Conservation (phyloP, 1,140 invertebrate species). For the Drosophila guanche region DNA sequence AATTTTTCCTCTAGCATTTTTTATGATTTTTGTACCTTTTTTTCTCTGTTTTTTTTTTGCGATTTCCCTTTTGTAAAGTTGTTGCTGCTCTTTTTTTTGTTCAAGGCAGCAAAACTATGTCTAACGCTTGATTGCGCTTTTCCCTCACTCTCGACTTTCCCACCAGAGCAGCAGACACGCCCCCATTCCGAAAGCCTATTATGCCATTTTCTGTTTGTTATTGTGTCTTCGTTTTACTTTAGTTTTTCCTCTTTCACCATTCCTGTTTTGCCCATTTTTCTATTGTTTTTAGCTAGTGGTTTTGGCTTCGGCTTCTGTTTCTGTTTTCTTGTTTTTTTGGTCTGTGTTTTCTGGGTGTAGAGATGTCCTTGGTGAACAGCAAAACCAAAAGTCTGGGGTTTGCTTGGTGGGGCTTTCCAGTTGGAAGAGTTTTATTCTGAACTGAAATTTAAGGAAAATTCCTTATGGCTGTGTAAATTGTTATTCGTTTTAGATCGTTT, state of each 20-base stretch:
- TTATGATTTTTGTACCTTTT: constrained; percentile 77
- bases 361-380: constrained; percentile 24
- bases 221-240: constrained; percentile 30
- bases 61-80: constrained; percentile 19
- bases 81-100: constrained; percentile 35
- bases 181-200: constrained; percentile 22
- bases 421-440: not conserved
- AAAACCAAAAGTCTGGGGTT: constrained; percentile 5
- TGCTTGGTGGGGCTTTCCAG: not conserved
- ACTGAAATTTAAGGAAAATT: too few relatives aligned
- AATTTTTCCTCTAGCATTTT: constrained; percentile 36
- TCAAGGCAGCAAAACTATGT: constrained; percentile 49
- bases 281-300: constrained; percentile 1
- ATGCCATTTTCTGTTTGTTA: constrained; percentile 66
- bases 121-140: constrained; percentile 73
- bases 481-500: too few relatives aligned
- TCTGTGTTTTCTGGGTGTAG: not conserved
- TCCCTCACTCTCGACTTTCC: constrained; percentile 10
- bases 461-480: too few relatives aligned
- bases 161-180: constrained; percentile 27
- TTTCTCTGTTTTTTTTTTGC: constrained; percentile 20
- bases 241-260: constrained; percentile 21
- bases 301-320: not conserved
- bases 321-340: constrained; percentile 5
- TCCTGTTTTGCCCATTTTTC: constrained; percentile 8